These are phyloP conservation scores for Natrix natrix DNA, from an alignment of 2,797 vertebrate species.

Conservation along the genomic window DNA sequence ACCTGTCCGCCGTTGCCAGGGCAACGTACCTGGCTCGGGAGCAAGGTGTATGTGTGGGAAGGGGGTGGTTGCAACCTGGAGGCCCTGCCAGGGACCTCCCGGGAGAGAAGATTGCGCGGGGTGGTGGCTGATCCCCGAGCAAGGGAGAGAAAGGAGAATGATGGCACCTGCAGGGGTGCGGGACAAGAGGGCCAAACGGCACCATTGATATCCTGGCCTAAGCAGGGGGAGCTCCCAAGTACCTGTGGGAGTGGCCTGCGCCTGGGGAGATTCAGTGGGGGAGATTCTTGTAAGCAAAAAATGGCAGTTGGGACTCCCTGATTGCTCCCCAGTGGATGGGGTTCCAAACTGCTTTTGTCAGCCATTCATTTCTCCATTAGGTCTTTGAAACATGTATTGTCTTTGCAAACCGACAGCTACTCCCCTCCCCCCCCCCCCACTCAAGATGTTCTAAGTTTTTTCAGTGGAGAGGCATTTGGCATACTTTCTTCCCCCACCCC, in stretches of 20 bases:
- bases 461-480: background rate
- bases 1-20: conserved; percentile 5
- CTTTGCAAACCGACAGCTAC: background rate
- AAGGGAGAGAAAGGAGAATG: background rate
- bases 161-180: background rate
- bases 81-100: background rate
- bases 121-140: background rate
- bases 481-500: background rate
- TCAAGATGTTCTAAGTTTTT: background rate
- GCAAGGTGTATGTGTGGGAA: background rate
- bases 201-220: background rate
- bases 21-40: conserved; percentile 6
- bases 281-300: background rate
- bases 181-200: background rate
- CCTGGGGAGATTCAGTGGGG: background rate
- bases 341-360: conserved; percentile 10
- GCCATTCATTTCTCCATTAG: background rate
- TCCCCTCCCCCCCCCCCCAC: background rate
- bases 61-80: background rate
- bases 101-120: background rate
- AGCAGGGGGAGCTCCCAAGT: background rate
- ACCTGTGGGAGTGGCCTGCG: background rate
- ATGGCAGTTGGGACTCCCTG: background rate
- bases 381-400: background rate
- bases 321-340: background rate